Evolutionary conservation across 1,140 invertebrate genomes (phyloP).

Genomic region (Drosophila nikananu): DNA sequence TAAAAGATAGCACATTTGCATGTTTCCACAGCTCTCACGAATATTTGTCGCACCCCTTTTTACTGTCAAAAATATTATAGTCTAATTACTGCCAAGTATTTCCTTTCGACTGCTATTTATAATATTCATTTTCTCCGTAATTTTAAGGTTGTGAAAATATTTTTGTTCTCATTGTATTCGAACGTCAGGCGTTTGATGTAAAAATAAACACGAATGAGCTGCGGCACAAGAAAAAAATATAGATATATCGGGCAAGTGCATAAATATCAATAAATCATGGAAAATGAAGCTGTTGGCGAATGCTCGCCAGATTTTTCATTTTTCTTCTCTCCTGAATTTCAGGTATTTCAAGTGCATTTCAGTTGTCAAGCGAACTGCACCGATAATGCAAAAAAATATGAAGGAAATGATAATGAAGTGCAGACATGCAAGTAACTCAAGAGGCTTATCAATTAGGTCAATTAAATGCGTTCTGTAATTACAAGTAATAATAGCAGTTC

Average conservation of each 20-base stretch:
- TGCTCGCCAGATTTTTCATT: constrained; percentile 6
- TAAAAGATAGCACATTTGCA: neutral
- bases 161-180: constrained; percentile 38
- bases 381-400: constrained; percentile 46
- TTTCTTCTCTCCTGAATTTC: constrained; percentile 18
- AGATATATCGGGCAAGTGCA: constrained; percentile 32
- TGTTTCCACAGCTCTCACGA: neutral
- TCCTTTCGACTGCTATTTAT: constrained; percentile 29
- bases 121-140: constrained; percentile 39
- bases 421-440: constrained; percentile 36
- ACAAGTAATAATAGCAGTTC: neutral
- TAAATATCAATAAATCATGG: constrained; percentile 42
- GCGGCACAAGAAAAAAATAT: constrained; percentile 6
- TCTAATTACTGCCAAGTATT: neutral
- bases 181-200: constrained; percentile 41
- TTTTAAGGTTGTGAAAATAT: constrained; percentile 68
- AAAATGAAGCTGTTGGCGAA: constrained; percentile 10
- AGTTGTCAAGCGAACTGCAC: constrained; percentile 23
- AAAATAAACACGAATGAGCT: constrained; percentile 63
- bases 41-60: constrained; percentile 1
- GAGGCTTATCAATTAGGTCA: constrained; percentile 56
- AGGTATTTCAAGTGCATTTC: constrained; percentile 21
- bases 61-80: neutral
- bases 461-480: constrained; percentile 26
- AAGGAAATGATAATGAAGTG: neutral